Evolutionary conservation across 2,888 invertebrate species (phyloP).

Genomic region (Thalpophila matura): DNA sequence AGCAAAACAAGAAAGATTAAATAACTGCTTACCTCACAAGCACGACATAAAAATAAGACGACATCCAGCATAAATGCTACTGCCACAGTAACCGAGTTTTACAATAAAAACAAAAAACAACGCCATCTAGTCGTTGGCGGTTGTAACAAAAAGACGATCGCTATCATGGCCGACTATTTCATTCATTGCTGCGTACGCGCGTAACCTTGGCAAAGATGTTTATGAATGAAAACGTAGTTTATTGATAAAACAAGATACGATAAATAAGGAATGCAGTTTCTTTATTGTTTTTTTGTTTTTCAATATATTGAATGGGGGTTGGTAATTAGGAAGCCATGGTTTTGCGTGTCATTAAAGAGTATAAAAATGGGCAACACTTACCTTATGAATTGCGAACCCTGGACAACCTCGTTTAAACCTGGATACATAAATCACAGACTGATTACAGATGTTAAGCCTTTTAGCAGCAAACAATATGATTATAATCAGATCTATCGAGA

Average conservation of each 20-base stretch:
- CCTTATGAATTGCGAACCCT: neutral
- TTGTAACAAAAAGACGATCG: conserved; percentile 70
- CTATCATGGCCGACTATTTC: conserved; percentile 42
- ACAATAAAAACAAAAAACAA: conserved; percentile 61
- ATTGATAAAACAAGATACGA: conserved; percentile 15
- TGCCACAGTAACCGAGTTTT: conserved; percentile 46
- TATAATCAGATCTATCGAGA: neutral
- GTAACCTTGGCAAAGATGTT: conserved; percentile 74
- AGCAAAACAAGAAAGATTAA: conserved; percentile 53
- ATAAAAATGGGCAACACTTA: neutral
- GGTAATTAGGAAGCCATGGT: neutral
- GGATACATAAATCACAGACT: no score
- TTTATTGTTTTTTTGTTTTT: neutral
- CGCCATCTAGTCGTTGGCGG: conserved; percentile 74
- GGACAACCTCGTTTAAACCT: no score
- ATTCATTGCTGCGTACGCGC: conserved; percentile 18
- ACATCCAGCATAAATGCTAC: conserved; percentile 10
- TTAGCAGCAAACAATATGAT: neutral
- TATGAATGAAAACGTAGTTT: conserved; percentile 49
- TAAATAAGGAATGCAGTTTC: neutral
- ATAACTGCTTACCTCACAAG: conserved; percentile 45
- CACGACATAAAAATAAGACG: conserved; percentile 43
- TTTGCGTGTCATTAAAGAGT: neutral
- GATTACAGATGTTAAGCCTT: no score
- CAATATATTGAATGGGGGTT: neutral